These are phyloP conservation scores for Mus spicilegus DNA, from an alignment of 2,113 vertebrate species.

Conservation along the genomic window DNA sequence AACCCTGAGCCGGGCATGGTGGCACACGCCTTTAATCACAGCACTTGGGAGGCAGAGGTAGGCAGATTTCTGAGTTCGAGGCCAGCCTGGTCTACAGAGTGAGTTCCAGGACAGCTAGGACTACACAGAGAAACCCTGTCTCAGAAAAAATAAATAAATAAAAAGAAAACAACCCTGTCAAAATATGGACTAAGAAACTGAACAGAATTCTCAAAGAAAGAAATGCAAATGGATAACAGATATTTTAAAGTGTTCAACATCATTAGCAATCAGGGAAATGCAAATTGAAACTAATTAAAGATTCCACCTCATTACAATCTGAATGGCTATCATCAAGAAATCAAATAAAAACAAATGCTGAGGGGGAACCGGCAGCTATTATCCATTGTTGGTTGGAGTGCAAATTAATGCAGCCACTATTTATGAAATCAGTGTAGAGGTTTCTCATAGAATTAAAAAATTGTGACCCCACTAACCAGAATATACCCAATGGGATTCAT, in stretches of 20 bases:
- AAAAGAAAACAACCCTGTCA: not conserved
- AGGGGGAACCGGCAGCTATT: not conserved
- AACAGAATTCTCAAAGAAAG: not conserved
- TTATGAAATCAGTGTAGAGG: not conserved
- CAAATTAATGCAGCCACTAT: not conserved
- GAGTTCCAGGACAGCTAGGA: too few species aligned
- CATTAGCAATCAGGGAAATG: not conserved
- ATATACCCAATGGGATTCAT: not conserved
- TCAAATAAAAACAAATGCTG: not conserved
- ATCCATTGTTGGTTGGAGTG: not conserved
- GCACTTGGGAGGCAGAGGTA: too few species aligned
- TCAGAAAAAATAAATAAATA: too few species aligned
- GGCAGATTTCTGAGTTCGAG: too few species aligned
- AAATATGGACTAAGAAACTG: not conserved
- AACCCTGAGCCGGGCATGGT: too few species aligned
- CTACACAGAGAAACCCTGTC: too few species aligned
- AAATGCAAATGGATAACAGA: not conserved
- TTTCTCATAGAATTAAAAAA: not conserved
- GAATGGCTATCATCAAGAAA: not conserved
- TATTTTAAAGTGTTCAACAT: not conserved
- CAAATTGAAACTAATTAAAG: not conserved
- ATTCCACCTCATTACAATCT: not conserved
- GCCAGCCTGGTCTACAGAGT: too few species aligned
- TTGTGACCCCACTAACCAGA: not conserved
- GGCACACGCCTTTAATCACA: too few species aligned